Evolutionary conservation across 2,888 invertebrate genomes (phyloP).

Genomic region (Perithous albicinctus): DNA sequence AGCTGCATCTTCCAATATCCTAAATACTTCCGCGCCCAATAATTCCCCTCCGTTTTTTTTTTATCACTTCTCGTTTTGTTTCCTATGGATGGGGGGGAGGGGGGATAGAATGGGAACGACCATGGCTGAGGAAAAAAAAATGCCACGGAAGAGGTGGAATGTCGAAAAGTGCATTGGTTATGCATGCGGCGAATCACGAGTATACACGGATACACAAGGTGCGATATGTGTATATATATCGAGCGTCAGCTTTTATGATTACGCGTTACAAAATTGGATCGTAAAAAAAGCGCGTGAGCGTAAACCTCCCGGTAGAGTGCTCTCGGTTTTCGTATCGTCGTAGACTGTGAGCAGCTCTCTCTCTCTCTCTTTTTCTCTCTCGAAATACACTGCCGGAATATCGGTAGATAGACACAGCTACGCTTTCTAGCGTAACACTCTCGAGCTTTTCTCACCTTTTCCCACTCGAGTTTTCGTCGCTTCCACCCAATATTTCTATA

Average conservation of each 20-base stretch:
- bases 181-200: conserved; percentile 68
- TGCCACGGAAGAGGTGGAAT: no score
- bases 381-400: conserved; percentile 3
- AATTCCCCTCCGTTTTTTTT: conserved; percentile 19
- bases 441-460: conserved; percentile 34
- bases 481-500: not conserved
- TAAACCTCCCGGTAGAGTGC: conserved; percentile 25
- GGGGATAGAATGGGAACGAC: not conserved
- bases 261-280: conserved; percentile 69
- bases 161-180: conserved; percentile 66
- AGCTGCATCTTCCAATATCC: no score
- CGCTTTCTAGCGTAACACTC: not conserved
- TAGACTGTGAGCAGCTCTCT: not conserved
- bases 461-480: conserved; percentile 36
- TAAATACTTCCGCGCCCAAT: no score
- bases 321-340: not conserved
- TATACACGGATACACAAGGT: conserved; percentile 18
- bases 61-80: conserved; percentile 62
- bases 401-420: not conserved
- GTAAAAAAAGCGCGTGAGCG: conserved; percentile 65
- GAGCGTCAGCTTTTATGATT: conserved; percentile 54
- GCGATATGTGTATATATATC: not conserved
- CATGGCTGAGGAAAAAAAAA: no score
- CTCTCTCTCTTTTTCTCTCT: not conserved
- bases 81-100: no score